Evolutionary conservation across 2,888 invertebrate species (phyloP).

Genomic region (Caenorhabditis sp.): DNA sequence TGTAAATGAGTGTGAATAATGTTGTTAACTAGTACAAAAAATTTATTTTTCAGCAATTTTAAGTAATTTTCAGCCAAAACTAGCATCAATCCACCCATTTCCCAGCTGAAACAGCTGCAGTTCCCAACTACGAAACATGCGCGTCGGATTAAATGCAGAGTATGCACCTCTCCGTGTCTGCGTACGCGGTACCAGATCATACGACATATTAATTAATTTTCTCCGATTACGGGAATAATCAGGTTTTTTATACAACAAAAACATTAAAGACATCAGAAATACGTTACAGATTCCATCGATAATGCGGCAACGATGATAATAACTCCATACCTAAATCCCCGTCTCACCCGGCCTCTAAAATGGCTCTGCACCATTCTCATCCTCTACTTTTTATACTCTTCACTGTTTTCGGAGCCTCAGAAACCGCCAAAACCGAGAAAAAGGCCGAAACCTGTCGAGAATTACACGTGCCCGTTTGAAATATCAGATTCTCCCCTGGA

Average conservation of each 20-base stretch:
- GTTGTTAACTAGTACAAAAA: not conserved
- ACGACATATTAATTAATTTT: not conserved
- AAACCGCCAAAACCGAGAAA: constrained; percentile 35
- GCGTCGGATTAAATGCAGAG: constrained; percentile 18
- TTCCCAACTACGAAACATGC: constrained; percentile 13
- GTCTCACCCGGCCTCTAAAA: constrained; percentile 31
- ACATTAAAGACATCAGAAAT: too few species aligned
- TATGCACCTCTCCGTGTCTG: constrained; percentile 19
- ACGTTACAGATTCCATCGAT: constrained; percentile 6
- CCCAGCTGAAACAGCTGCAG: not conserved
- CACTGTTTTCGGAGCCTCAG: not conserved
- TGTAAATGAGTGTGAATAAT: not conserved
- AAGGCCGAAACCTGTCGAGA: constrained; percentile 38
- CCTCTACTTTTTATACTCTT: constrained; percentile 11
- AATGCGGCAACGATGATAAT: constrained; percentile 37
- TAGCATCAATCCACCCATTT: not conserved
- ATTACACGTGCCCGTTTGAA: constrained; percentile 41
- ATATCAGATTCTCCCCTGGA: not conserved
- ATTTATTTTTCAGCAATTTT: not conserved
- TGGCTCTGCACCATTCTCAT: constrained; percentile 15
- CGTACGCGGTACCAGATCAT: not conserved
- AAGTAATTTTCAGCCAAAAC: constrained; percentile 12
- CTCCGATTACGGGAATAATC: too few species aligned
- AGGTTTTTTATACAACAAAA: not conserved
- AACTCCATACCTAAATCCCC: constrained; percentile 46